Evolutionary conservation across 2,113 vertebrate genomes (phyloP), one percentile per base, ranked within the genome.

Genomic region (Falcunculus frontatus): DNA sequence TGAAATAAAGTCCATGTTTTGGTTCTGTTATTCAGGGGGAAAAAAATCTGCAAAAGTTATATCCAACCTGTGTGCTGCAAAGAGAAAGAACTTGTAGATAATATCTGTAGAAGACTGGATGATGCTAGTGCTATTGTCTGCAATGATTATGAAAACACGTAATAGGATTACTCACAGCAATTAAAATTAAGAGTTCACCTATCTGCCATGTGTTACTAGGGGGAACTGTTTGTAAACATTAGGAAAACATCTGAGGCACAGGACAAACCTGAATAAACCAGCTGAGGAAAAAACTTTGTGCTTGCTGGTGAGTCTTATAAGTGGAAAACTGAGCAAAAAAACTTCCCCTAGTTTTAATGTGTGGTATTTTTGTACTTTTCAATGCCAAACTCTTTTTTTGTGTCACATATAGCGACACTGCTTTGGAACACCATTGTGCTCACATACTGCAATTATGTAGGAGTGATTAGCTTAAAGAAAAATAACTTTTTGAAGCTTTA

Each of bases 391-490:
- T 76, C 18, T n/a, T 52, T 13, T 55, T 4, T 57, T 63, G 13
- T 59, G 16, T 57, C 9, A 35, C 0, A 1, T 16, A 18, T 17
- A 39, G 25, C 3, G 11, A 26, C 4, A 27, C 23, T 23, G 10
- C 6, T 59, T 67, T 55, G 39, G 17, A 59, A 15, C 6, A 13
- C 10, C 50, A 2, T 16, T 68, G 16, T 2, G 3, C 11, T 83
- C 16, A 72, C 20, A 11, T 3, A 13, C 5, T 60, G 21, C 8
- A 64, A 15, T 53, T 30, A 57, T 9, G 53, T 17, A 41, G 11
- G 11, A 47, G 9, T 23, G 10, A 83, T 67, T n/a, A 68, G 4
- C 15, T 59, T 70, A 49, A 42, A 88, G 35, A 47, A 78, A 70
- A 55, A 35, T 11, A 80, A 15, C 4, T 64, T 83, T 68, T 8